These are phyloP conservation scores for Drosophila rellima DNA, from an alignment of 2,888 invertebrate species.

Conservation along the genomic window DNA sequence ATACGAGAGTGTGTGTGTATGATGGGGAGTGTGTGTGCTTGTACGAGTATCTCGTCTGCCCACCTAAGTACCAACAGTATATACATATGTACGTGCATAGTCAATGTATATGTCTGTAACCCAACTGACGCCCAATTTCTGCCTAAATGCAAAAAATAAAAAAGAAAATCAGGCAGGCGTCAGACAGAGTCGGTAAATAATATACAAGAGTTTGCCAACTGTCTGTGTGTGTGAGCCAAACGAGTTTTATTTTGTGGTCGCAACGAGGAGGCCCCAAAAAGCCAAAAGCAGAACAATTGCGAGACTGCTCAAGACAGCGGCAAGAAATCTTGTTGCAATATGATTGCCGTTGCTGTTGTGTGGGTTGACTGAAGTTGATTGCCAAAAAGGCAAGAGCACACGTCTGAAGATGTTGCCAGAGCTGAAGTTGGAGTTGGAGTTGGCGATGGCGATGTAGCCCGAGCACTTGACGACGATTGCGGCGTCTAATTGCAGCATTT, in stretches of 20 bases:
- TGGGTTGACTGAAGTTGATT: constrained; percentile 76
- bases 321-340: constrained; percentile 72
- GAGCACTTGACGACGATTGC: constrained; percentile 67
- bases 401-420: constrained; percentile 59
- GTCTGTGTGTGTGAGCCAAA: constrained; percentile 51
- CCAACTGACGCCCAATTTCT: constrained; percentile 67
- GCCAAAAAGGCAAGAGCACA: constrained; percentile 71
- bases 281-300: constrained; percentile 75
- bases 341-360: constrained; percentile 61
- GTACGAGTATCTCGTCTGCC: constrained; percentile 55
- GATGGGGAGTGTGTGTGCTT: constrained; percentile 28
- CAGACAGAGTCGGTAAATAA: constrained; percentile 63
- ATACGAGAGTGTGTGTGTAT: constrained; percentile 26
- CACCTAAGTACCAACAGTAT: constrained; percentile 49
- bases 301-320: constrained; percentile 49
- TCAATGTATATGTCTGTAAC: constrained; percentile 28
- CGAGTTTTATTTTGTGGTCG: constrained; percentile 73
- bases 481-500: constrained; percentile 75
- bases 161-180: constrained; percentile 41
- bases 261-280: constrained; percentile 58
- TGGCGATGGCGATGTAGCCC: constrained; percentile 22
- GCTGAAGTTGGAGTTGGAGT: constrained; percentile 16
- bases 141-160: constrained; percentile 60
- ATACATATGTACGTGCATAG: constrained; percentile 8
- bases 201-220: constrained; percentile 52